phyloP scores from a whole-genome alignment of 2,888 invertebrate species.

The Andrena flavipes region DNA sequence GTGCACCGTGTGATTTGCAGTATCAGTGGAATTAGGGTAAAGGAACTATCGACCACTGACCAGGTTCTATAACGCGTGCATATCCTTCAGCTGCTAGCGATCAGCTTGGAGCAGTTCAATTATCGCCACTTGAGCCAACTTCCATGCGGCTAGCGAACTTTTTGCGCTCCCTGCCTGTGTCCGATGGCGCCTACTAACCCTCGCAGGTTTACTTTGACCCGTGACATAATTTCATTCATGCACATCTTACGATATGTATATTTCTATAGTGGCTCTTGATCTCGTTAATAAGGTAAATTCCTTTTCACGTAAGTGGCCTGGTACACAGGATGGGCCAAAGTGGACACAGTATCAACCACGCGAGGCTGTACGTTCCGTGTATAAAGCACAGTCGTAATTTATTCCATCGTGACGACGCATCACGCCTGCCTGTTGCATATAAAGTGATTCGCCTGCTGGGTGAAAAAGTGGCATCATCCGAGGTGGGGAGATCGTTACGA shows the following conservation, averaged over 20 bases:
- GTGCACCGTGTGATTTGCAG: not conserved
- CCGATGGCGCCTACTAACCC: slow-evolving; percentile 49
- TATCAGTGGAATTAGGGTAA: slow-evolving; percentile 17
- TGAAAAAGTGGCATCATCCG: slow-evolving; percentile 7
- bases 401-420: slow-evolving; percentile 43
- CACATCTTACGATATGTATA: too few species aligned
- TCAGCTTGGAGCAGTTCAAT: slow-evolving; percentile 62
- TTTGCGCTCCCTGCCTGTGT: slow-evolving; percentile 40
- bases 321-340: too few species aligned
- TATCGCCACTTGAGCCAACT: slow-evolving; percentile 68
- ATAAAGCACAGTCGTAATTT: slow-evolving; percentile 49
- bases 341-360: too few species aligned
- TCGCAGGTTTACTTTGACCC: slow-evolving; percentile 55
- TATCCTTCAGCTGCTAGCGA: slow-evolving; percentile 34
- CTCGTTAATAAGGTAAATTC: too few species aligned
- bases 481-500: not conserved
- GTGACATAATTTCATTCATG: not conserved
- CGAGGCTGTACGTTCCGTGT: not conserved
- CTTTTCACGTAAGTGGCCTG: too few species aligned
- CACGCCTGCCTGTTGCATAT: slow-evolving; percentile 16
- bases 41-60: not conserved
- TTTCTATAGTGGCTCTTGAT: too few species aligned
- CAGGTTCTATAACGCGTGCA: not conserved
- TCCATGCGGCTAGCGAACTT: slow-evolving; percentile 56
- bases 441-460: slow-evolving; percentile 19